Conservation (phyloP, 2,797 vertebrate genomes). For the Heterohyrax brucei region DNA sequence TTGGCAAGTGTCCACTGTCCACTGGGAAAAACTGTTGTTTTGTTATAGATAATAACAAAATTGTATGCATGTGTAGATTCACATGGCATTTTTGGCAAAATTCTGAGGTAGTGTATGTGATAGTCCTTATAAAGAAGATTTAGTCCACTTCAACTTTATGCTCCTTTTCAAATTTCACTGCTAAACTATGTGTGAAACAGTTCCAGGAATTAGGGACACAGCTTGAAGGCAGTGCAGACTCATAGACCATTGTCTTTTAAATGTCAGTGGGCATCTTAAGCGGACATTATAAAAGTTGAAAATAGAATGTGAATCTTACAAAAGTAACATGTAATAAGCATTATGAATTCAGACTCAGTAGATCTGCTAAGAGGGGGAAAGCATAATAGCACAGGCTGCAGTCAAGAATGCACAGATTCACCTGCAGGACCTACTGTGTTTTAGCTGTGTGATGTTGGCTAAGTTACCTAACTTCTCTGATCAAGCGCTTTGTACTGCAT, state of each 20-base stretch:
- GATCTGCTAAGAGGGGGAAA: neutral
- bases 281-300: conserved; percentile 72
- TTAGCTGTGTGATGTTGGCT: neutral
- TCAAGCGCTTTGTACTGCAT: neutral
- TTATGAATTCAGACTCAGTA: conserved; percentile 29
- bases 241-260: conserved; percentile 62
- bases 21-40: conserved; percentile 74
- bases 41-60: conserved; percentile 72
- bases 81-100: conserved; percentile 73
- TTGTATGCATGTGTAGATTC: conserved; percentile 68
- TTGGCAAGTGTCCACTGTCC: conserved; percentile 76
- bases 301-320: conserved; percentile 63
- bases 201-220: conserved; percentile 73
- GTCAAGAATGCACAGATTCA: neutral
- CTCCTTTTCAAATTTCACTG: conserved; percentile 70
- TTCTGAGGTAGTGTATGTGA: conserved; percentile 72
- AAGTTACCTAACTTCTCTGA: neutral
- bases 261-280: conserved; percentile 50
- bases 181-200: conserved; percentile 77
- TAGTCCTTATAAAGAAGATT: conserved; percentile 68
- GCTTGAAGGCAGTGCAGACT: conserved; percentile 57
- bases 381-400: neutral
- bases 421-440: neutral
- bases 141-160: conserved; percentile 77
- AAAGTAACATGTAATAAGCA: conserved; percentile 63